phyloP scores from a whole-genome alignment of 2,113 vertebrate genomes.

The Gyps fulvus region DNA sequence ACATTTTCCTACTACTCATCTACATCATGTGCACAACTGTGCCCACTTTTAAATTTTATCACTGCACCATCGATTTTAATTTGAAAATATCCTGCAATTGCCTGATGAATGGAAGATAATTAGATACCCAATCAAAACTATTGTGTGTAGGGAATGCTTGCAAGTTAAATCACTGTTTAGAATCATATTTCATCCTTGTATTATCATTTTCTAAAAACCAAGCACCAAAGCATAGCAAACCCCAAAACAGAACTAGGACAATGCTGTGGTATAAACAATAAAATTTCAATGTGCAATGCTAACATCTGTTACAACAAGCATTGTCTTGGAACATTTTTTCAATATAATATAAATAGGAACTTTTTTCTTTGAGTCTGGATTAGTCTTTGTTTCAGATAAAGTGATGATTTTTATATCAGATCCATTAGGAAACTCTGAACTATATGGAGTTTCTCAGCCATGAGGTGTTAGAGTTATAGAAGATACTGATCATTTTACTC shows the following conservation, averaged over 20 bases:
- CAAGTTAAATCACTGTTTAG: background rate
- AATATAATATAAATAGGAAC: background rate
- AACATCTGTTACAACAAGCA: background rate
- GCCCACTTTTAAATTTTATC: background rate
- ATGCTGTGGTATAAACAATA: background rate
- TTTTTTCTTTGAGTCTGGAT: background rate
- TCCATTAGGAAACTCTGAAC: background rate
- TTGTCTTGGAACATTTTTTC: background rate
- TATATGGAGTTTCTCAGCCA: background rate
- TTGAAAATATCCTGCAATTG: background rate
- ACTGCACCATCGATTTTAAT: background rate
- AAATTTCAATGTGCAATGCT: background rate
- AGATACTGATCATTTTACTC: background rate
- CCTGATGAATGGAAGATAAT: background rate
- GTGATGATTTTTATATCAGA: background rate
- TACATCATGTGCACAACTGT: background rate
- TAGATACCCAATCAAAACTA: background rate
- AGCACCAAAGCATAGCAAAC: background rate
- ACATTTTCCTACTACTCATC: background rate
- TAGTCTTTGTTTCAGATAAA: background rate
- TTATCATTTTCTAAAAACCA: background rate
- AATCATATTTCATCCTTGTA: background rate
- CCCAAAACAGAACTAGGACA: background rate
- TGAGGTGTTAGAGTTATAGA: background rate
- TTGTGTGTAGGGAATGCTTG: background rate